These are phyloP conservation scores for Calliopsis andreniformis DNA, from an alignment of 1,140 invertebrate genomes.

Conservation along the genomic window DNA sequence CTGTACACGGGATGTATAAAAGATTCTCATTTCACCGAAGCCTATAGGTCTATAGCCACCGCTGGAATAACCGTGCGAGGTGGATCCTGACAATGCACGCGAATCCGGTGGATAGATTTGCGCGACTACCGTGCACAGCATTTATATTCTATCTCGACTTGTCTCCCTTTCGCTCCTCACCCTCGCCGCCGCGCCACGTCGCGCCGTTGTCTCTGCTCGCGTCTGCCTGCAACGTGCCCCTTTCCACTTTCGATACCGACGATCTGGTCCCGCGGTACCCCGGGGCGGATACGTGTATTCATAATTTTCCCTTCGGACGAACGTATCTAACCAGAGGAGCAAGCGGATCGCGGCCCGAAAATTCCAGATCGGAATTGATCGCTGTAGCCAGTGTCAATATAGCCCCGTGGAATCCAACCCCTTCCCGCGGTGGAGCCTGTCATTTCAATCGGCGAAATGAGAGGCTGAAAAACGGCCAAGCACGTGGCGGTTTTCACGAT, in stretches of 20 bases:
- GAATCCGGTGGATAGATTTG: slow-evolving; percentile 63
- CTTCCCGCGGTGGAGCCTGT: not conserved
- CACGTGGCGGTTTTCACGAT: not conserved
- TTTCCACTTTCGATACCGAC: no score
- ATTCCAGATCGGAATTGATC: slow-evolving; percentile 35
- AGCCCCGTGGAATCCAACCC: slow-evolving; percentile 17
- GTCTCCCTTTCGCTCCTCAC: not conserved
- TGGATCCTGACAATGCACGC: slow-evolving; percentile 62
- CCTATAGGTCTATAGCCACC: no score
- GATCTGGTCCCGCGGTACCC: not conserved
- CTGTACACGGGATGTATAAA: slow-evolving; percentile 69
- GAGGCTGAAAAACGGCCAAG: slow-evolving; percentile 21
- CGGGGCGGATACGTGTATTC: slow-evolving; percentile 42
- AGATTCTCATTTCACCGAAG: slow-evolving; percentile 71
- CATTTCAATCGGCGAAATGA: slow-evolving; percentile 13
- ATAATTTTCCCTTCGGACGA: slow-evolving; percentile 47
- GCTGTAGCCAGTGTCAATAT: slow-evolving; percentile 40
- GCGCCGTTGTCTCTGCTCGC: not conserved
- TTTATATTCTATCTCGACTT: slow-evolving; percentile 42
- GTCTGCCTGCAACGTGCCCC: not conserved
- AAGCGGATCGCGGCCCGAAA: slow-evolving; percentile 11
- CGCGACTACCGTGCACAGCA: slow-evolving; percentile 50
- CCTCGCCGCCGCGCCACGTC: not conserved
- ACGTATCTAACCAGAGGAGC: not conserved
- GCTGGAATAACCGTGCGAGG: slow-evolving; percentile 51